Conservation (phyloP, 2,888 invertebrate genomes). For the Torymus texanus region DNA sequence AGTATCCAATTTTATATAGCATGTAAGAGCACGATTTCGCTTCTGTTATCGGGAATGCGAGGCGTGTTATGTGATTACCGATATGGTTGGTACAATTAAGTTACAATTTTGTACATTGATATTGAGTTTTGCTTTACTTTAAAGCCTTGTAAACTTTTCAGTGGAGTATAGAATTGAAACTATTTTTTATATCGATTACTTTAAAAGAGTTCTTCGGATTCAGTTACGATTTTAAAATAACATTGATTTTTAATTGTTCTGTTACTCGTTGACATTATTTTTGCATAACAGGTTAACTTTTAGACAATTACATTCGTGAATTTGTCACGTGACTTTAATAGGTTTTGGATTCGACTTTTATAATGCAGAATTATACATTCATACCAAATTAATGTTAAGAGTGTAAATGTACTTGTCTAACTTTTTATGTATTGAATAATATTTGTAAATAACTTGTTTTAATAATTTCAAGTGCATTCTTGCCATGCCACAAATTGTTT, state of each 20-base stretch:
- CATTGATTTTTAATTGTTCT: conserved; percentile 25
- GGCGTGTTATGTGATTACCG: conserved; percentile 40
- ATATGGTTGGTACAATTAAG: conserved; percentile 48
- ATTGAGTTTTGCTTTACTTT: conserved; percentile 22
- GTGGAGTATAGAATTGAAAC: conserved; percentile 11
- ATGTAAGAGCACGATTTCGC: conserved; percentile 36
- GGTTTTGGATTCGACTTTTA: conserved; percentile 19
- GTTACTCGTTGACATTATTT: conserved; percentile 26
- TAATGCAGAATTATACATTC: conserved; percentile 12
- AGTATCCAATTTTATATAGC: conserved; percentile 46
- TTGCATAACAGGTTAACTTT: conserved; percentile 4
- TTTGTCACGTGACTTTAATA: background rate
- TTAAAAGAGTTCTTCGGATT: conserved; percentile 35
- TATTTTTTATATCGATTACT: conserved; percentile 37
- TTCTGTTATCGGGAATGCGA: conserved; percentile 20
- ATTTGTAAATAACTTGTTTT: conserved; percentile 54
- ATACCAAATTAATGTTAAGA: conserved; percentile 43
- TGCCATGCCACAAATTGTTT: conserved; percentile 46
- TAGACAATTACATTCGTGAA: conserved; percentile 9
- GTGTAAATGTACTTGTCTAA: conserved; percentile 27
- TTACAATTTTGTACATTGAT: conserved; percentile 38
- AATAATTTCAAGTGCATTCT: conserved; percentile 49
- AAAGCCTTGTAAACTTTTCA: conserved; percentile 12
- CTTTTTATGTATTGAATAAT: conserved; percentile 27
- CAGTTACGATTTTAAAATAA: conserved; percentile 44